Evolutionary conservation across 2,797 vertebrate genomes (phyloP).

Genomic region (Neopelma chrysocephalum): DNA sequence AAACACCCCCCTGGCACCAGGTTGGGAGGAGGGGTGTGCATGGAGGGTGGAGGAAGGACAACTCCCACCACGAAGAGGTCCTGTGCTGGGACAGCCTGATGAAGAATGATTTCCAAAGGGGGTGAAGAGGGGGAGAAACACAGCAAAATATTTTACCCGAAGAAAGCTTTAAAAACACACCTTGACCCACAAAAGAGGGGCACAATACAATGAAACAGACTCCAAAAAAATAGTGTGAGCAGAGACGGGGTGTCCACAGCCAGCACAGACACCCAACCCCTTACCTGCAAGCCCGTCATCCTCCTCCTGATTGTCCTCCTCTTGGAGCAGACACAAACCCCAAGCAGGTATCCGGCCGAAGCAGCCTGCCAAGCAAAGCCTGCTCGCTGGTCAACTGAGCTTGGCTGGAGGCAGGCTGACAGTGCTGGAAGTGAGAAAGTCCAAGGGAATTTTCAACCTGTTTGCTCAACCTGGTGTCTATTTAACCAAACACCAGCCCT

Average conservation of each 20-base stretch:
- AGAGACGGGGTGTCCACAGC: background rate
- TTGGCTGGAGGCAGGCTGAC: background rate
- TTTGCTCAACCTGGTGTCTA: conserved; percentile 77
- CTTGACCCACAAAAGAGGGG: background rate
- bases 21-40: background rate
- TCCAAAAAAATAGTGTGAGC: background rate
- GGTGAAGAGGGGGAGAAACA: background rate
- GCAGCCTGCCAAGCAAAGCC: background rate
- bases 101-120: background rate
- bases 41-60: background rate
- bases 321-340: background rate
- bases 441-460: conserved; percentile 62
- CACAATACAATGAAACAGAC: background rate
- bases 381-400: background rate
- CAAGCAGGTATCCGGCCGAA: background rate
- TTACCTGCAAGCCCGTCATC: conserved; percentile 76
- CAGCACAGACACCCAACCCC: background rate
- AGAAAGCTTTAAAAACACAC: background rate
- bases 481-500: conserved; percentile 79
- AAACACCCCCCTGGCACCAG: conserved; percentile 67
- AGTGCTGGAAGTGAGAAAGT: conserved; percentile 67
- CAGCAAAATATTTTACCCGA: background rate
- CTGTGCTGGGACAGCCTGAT: background rate
- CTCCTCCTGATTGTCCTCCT: background rate
- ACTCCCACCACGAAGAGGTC: background rate